These are phyloP conservation scores for Epizoanthus scotinus DNA, from an alignment of 92 coral and sea anemone genomes.

Conservation along the genomic window DNA sequence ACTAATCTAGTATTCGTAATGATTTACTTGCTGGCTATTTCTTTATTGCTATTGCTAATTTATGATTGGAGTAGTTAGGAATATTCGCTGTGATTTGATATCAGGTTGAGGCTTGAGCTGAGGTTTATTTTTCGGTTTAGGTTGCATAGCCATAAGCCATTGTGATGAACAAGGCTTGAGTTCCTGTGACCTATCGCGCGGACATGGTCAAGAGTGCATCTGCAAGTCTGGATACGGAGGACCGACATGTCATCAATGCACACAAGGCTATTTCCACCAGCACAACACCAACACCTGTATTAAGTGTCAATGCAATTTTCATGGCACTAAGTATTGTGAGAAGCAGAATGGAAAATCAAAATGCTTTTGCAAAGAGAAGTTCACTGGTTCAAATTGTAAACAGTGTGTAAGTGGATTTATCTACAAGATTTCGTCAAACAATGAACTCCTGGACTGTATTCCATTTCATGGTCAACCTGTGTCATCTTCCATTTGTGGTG, in stretches of 20 bases:
- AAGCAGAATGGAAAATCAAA: constrained; percentile 27
- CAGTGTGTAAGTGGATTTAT: constrained; percentile 21
- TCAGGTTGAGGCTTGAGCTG: not conserved
- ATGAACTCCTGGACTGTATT: constrained; percentile 24
- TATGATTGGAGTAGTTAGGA: not conserved
- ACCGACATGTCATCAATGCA: constrained; percentile 37
- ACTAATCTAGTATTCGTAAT: not conserved
- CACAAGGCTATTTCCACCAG: constrained; percentile 44
- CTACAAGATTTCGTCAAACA: not conserved
- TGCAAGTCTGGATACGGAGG: constrained; percentile 56
- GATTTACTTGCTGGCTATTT: not conserved
- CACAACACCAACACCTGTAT: constrained; percentile 12
- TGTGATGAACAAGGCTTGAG: constrained; percentile 1
- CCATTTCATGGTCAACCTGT: constrained; percentile 39
- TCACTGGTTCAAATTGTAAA: constrained; percentile 1
- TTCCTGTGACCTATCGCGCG: not conserved
- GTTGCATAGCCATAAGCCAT: constrained; percentile 5
- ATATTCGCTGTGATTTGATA: not conserved
- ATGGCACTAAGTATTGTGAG: constrained; percentile 22
- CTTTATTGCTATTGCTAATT: not conserved
- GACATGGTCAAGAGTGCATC: constrained; percentile 7
- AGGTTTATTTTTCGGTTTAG: not conserved
- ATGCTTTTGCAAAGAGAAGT: constrained; percentile 29
- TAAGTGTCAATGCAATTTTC: constrained; percentile 8
- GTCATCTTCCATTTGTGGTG: constrained; percentile 30